Base-by-base conservation (phyloP, 2,113 vertebrate species). In the Notothenia rossii region DNA sequence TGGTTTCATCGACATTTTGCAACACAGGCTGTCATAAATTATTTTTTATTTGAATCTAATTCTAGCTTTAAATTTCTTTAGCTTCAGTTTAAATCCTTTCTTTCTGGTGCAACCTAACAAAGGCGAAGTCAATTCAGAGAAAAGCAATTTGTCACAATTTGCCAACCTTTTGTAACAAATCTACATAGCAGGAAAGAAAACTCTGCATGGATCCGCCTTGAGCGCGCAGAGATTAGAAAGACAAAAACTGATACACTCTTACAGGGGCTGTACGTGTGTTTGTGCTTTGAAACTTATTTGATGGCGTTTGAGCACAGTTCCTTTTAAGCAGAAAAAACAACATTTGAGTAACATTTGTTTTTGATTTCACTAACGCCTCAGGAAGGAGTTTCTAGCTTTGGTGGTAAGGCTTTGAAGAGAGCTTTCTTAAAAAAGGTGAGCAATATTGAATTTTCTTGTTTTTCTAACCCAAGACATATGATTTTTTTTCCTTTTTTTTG, bases 401-500 rank as follows among this genome's bases (percentile, higher is more conserved):
- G 87, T 88, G 72, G 72, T 36, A 56, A 54, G 15, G 82, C 93
- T 94, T 94, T 94, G 91, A 94, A 91, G 91, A 90, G 79, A 89
- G 75, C 65, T 89, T 92, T 91, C 89, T 89, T 91, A 89, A 91
- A 87, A 29, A 88, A 90, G 78, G 76, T 88, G 79, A 75, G 80
- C 73, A 58, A 18, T 91, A 79, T 91, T 91, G 83, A 89, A 91
- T 91, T 84, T 88, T 92, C 86, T 84, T 77, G 55, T 89, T 84
- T 92, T 48, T 22, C 22, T 22, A 22, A 22, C 22, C 22, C 22
- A 77, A 73, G 61, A 69, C 66, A 76, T 91, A 87, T 90, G 88
- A 90, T 92, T 93, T 92, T 86, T 88, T 87, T 22, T 1, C 22
- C 22, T 91, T 88, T 29, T 29, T 29, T 29, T 29, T 77, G 54